Evolutionary conservation across 2,888 invertebrate genomes (phyloP), one percentile per base, ranked within the genome.

Genomic region (Tinea trinotella): DNA sequence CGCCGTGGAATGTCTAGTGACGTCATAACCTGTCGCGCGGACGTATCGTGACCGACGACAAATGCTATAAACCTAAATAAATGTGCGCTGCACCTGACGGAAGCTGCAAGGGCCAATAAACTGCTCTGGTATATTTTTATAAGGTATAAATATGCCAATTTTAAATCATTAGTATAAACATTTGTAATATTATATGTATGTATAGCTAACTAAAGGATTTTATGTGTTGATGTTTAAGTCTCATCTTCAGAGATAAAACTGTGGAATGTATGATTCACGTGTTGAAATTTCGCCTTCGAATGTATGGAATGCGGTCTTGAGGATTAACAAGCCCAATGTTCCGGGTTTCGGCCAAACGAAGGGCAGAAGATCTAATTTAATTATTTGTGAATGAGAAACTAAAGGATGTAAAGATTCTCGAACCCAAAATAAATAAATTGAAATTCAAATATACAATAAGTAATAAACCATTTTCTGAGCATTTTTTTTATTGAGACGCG

Each of bases 1-100:
- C 67, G 68, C 66, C 70, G 62, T 56, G 80, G 80, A 78, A 82
- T 80, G 75, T 61, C 59, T 57, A 22, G 59, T 77, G 77, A 80
- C 82, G 83, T 76, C 71, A 72, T 55, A 34, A 36, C 57, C 48
- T 55, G 56, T 13, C n/a, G 46, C 46, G 46, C 46, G 40, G 13
- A 17, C 40, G 40, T 17, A 19, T 46, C 46, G 17, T 17, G 17
- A 19, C 19, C 19, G 19, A 19, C 46, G 40, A 46, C 40, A 40
- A 15, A 7, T 35, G n/a, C n/a, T n/a, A 30, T 46, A 19, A 46
- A 19, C 17, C 46, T 13, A 46, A 46, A 46, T 46, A 17, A 46
- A 46, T 17, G 46, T 7, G 4, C 19, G 10, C 5, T 46, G 19
- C 46, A 46, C 18, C 46, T 46, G 46, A 46, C 46, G 46, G 46